phyloP scores from a whole-genome alignment of 2,797 vertebrate genomes.

The Cetoscarus ocellatus region DNA sequence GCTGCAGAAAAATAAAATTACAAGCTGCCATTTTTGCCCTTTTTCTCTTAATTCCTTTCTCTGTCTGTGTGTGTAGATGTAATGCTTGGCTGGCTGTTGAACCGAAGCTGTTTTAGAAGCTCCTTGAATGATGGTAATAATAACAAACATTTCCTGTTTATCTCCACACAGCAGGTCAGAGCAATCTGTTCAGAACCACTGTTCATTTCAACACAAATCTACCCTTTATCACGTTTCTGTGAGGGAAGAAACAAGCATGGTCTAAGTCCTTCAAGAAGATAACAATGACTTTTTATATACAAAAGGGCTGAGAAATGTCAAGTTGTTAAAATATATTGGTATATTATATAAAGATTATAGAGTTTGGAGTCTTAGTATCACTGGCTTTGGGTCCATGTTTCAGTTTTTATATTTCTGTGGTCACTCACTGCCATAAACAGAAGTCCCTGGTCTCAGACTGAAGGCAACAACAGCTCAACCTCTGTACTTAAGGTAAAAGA shows the following conservation, averaged over 20 bases:
- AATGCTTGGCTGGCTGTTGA: slow-evolving; percentile 45
- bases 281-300: neutral
- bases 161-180: slow-evolving; percentile 52
- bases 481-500: no score
- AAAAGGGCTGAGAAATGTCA: no score
- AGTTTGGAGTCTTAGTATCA: no score
- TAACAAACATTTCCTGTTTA: slow-evolving; percentile 84
- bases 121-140: slow-evolving; percentile 56
- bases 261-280: neutral
- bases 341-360: no score
- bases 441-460: no score
- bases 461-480: no score
- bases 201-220: slow-evolving; percentile 48
- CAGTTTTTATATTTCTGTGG: no score
- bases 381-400: no score
- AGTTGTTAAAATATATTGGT: no score
- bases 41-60: slow-evolving; percentile 6
- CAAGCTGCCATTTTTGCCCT: slow-evolving; percentile 5
- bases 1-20: slow-evolving; percentile 27
- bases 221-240: slow-evolving; percentile 8
- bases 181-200: slow-evolving; percentile 58
- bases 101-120: slow-evolving; percentile 40
- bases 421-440: no score
- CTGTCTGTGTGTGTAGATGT: slow-evolving; percentile 17
- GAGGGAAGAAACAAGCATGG: neutral